Conservation (phyloP, 1,140 invertebrate species). For the Caenorhabditis tropicalis region DNA sequence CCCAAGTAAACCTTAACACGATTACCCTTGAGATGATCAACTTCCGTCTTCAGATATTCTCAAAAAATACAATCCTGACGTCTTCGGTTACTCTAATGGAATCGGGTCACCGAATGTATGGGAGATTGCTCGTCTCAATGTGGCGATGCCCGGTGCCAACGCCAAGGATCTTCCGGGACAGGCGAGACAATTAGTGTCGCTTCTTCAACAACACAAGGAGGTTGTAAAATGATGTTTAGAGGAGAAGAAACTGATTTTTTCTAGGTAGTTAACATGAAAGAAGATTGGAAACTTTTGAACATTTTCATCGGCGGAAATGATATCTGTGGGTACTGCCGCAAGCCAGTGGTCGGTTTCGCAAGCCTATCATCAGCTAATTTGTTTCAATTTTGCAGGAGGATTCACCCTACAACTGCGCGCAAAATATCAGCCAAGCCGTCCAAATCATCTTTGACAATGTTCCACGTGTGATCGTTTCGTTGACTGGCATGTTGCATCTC, state of each 20-base stretch:
- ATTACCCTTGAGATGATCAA: conserved; percentile 64
- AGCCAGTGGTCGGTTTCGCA: conserved; percentile 62
- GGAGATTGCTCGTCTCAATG: conserved; percentile 68
- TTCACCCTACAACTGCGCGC: conserved; percentile 76
- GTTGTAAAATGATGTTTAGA: not conserved
- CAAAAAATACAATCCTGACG: conserved; percentile 71
- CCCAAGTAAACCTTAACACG: conserved; percentile 75
- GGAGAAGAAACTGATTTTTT: not conserved
- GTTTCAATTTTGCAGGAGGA: conserved; percentile 12
- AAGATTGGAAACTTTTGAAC: conserved; percentile 81
- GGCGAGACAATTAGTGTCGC: conserved; percentile 68
- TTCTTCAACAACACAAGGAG: conserved; percentile 67
- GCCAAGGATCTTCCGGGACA: conserved; percentile 72
- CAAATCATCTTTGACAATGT: conserved; percentile 76
- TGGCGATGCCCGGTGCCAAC: conserved; percentile 69
- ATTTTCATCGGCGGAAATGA: conserved; percentile 85
- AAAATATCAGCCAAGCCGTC: conserved; percentile 77
- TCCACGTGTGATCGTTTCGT: conserved; percentile 60
- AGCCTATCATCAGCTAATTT: not conserved
- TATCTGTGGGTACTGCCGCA: conserved; percentile 79
- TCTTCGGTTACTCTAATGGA: conserved; percentile 71
- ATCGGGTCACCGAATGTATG: conserved; percentile 62
- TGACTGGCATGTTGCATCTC: conserved; percentile 59
- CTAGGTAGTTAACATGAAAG: conserved; percentile 48
- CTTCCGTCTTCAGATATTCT: conserved; percentile 70